A percentile compares a stretch with the other conserved stretches of the same genome.
These are phyloP conservation scores for Druon quercuslanigerum DNA, from an alignment of 1,140 invertebrate genomes.

Conservation along the genomic window DNA sequence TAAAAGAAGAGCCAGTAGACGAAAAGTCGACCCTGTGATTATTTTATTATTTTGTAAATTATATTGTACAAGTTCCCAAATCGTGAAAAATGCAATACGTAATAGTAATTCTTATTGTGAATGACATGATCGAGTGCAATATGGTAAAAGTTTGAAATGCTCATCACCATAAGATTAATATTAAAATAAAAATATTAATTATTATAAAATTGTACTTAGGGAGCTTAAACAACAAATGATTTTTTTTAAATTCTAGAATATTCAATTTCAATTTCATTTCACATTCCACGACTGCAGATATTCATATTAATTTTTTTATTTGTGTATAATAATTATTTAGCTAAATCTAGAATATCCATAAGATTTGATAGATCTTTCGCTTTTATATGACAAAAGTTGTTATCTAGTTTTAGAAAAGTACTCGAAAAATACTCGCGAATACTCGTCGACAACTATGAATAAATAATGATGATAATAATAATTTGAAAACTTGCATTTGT, in stretches of 20 bases:
- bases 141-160: too few species aligned
- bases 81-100: background rate
- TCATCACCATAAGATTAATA: too few species aligned
- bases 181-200: too few species aligned
- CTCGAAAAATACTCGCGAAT: too few species aligned
- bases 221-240: too few species aligned
- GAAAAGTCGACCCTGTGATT: slow-evolving; percentile 53
- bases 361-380: background rate
- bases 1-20: slow-evolving; percentile 68
- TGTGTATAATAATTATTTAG: background rate
- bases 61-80: background rate
- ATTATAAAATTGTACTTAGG: too few species aligned
- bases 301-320: background rate
- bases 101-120: background rate
- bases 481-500: too few species aligned
- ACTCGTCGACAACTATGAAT: too few species aligned
- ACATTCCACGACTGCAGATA: background rate
- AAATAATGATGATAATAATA: too few species aligned
- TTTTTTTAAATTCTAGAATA: too few species aligned
- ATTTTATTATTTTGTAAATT: background rate
- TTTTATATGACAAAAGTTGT: background rate
- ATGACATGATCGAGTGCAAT: too few species aligned
- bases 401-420: slow-evolving; percentile 13
- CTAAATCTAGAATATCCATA: background rate
- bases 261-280: too few species aligned